A percentile compares a stretch with the other conserved stretches of the same genome.
These are phyloP conservation scores for Drosophila mettleri DNA, from an alignment of 2,888 invertebrate genomes.

Conservation along the genomic window DNA sequence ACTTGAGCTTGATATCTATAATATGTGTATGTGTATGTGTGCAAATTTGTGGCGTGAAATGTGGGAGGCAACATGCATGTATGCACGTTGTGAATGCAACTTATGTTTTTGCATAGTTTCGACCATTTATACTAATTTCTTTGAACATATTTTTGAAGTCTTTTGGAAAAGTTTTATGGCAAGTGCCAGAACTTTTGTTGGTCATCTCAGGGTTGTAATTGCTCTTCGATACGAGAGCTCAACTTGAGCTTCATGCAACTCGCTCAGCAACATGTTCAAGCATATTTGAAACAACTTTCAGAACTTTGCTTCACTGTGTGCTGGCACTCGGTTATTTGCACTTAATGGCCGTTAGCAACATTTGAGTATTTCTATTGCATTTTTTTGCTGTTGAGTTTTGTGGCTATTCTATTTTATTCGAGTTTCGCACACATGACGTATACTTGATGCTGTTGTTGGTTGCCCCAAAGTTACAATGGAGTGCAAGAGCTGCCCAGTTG, in stretches of 20 bases:
- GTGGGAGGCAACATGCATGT: conserved; percentile 14
- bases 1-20: background rate
- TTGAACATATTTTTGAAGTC: conserved; percentile 30
- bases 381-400: conserved; percentile 25
- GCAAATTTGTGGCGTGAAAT: conserved; percentile 9
- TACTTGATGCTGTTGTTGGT: conserved; percentile 45
- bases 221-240: conserved; percentile 46
- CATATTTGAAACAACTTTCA: conserved; percentile 49
- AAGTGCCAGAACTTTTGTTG: conserved; percentile 39
- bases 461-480: conserved; percentile 50
- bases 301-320: conserved; percentile 33
- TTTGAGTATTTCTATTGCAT: conserved; percentile 38
- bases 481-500: conserved; percentile 49
- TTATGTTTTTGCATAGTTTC: conserved; percentile 31
- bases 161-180: conserved; percentile 37
- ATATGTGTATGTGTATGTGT: background rate
- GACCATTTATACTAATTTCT: conserved; percentile 37
- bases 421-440: conserved; percentile 46
- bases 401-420: conserved; percentile 35
- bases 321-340: conserved; percentile 40
- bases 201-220: conserved; percentile 43
- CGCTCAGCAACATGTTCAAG: conserved; percentile 29
- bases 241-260: conserved; percentile 35
- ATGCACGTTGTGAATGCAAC: conserved; percentile 18
- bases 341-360: conserved; percentile 62